A percentile compares a stretch with the other conserved stretches of the same genome.
Conservation (phyloP, 2,113 vertebrate genomes). For the Hippocampus zosterae region DNA sequence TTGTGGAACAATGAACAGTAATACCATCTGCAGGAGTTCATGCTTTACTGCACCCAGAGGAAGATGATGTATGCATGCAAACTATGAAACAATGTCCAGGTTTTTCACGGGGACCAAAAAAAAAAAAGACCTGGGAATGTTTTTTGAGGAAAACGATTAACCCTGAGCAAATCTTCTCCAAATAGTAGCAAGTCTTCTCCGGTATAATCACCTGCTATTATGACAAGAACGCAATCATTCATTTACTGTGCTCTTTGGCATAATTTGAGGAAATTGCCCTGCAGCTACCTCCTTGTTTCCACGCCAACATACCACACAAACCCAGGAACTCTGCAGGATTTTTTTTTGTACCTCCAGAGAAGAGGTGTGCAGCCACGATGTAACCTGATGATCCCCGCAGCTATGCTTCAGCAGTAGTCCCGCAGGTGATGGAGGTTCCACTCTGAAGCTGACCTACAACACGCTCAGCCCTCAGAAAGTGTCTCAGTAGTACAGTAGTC, state of each 20-base stretch:
- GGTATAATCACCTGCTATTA: slow-evolving; percentile 51
- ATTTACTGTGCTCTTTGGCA: slow-evolving; percentile 27
- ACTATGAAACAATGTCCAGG: neutral
- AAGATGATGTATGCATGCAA: neutral
- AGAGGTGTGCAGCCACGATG: slow-evolving; percentile 46
- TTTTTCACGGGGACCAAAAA: neutral
- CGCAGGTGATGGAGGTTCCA: slow-evolving; percentile 49
- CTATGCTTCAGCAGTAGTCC: slow-evolving; percentile 51
- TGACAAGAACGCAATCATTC: slow-evolving; percentile 50
- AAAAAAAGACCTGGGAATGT: too few species aligned
- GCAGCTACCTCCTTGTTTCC: slow-evolving; percentile 45
- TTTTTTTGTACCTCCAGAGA: slow-evolving; percentile 35
- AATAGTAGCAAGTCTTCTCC: slow-evolving; percentile 32
- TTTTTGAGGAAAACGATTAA: neutral
- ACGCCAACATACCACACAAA: slow-evolving; percentile 41
- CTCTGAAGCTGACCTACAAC: slow-evolving; percentile 24
- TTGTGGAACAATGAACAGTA: neutral
- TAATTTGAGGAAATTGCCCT: slow-evolving; percentile 45
- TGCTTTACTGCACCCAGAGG: neutral
- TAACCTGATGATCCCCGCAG: slow-evolving; percentile 62
- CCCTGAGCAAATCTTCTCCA: neutral
- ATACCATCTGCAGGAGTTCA: neutral
- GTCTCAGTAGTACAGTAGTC: neutral
- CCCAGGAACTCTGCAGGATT: slow-evolving; percentile 48
- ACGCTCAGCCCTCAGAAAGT: neutral